phyloP scores from a whole-genome alignment of 1,140 invertebrate genomes.

The Metaphire vulgaris region DNA sequence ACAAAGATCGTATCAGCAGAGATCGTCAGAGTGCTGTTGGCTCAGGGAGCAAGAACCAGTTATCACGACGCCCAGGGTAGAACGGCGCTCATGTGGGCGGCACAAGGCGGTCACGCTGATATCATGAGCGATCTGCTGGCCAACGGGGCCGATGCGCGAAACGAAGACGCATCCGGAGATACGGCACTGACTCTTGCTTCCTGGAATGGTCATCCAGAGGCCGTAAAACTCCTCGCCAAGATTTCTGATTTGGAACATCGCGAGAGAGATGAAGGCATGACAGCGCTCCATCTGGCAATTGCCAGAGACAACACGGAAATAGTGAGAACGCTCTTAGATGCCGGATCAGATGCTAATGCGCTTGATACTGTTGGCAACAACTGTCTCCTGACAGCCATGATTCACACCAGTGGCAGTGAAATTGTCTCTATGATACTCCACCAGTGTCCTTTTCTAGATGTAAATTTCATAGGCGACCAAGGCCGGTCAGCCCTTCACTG shows the following conservation, averaged over 20 bases:
- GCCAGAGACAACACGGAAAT: slow-evolving; percentile 83
- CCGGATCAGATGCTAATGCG: slow-evolving; percentile 74
- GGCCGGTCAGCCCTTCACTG: slow-evolving; percentile 21
- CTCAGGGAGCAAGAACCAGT: slow-evolving; percentile 5
- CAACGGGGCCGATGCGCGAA: slow-evolving; percentile 6
- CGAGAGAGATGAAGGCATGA: slow-evolving; percentile 58
- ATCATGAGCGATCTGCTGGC: slow-evolving; percentile 18
- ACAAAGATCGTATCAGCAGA: background rate
- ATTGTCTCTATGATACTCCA: slow-evolving; percentile 36
- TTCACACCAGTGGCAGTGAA: slow-evolving; percentile 47
- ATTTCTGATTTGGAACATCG: slow-evolving; percentile 37
- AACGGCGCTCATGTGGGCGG: slow-evolving; percentile 23
- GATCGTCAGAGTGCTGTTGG: slow-evolving; percentile 20
- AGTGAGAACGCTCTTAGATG: slow-evolving; percentile 70
- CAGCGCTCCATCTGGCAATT: slow-evolving; percentile 74
- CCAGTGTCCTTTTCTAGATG: background rate
- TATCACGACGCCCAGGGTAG: background rate
- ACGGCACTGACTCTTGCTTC: slow-evolving; percentile 56
- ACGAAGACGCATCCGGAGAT: slow-evolving; percentile 14
- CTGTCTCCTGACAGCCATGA: slow-evolving; percentile 49
- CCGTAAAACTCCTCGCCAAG: slow-evolving; percentile 35
- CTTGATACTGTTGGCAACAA: slow-evolving; percentile 72
- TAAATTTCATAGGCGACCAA: slow-evolving; percentile 13
- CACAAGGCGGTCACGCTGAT: slow-evolving; percentile 10
- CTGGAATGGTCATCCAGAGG: slow-evolving; percentile 54